phyloP scores from a whole-genome alignment of 2,113 vertebrate genomes.

The Pituophis catenifer region DNA sequence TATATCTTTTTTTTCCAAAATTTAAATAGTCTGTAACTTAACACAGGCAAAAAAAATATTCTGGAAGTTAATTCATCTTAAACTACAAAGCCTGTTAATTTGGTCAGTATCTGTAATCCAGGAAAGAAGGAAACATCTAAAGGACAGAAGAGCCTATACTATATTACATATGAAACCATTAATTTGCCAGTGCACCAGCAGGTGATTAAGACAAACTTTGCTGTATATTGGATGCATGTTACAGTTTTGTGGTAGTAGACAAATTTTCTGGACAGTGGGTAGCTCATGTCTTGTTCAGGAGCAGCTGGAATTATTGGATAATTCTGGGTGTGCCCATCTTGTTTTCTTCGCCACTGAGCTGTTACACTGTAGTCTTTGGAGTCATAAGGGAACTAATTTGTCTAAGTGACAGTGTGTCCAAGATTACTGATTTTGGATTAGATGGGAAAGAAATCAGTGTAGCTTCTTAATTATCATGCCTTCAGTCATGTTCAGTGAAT shows the following conservation, averaged over 20 bases:
- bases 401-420: background rate
- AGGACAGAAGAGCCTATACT: background rate
- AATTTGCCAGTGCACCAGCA: background rate
- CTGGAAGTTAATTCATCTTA: background rate
- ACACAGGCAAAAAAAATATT: background rate
- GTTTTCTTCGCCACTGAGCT: background rate
- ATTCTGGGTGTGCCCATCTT: background rate
- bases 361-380: background rate
- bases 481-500: conserved; percentile 1
- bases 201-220: background rate
- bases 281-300: background rate
- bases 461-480: background rate
- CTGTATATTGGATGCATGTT: background rate
- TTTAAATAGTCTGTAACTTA: background rate
- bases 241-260: background rate
- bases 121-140: background rate
- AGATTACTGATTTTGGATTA: background rate
- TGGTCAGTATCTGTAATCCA: background rate
- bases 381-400: background rate
- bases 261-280: background rate
- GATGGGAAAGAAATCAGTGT: background rate
- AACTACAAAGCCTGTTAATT: background rate
- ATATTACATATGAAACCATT: background rate
- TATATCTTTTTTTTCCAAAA: background rate
- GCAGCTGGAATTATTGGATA: background rate